phyloP scores from a whole-genome alignment of 92 coral and sea anemone genomes.

The Porites rus region DNA sequence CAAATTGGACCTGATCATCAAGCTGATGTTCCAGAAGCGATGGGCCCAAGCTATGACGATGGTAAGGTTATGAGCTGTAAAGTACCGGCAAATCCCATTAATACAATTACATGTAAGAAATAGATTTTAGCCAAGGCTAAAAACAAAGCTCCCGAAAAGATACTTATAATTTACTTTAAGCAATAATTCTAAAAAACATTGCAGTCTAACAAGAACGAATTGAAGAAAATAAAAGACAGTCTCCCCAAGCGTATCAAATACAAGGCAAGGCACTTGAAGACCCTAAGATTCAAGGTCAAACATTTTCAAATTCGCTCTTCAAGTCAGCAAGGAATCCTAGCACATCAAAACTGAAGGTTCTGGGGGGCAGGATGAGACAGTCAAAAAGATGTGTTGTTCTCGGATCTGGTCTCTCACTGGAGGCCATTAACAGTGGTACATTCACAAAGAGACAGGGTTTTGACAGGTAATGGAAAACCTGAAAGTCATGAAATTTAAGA shows the following conservation, averaged over 20 bases:
- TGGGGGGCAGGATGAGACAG: slow-evolving; percentile 41
- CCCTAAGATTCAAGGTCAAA: slow-evolving; percentile 21
- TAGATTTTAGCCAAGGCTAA: no score
- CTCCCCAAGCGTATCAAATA: not conserved
- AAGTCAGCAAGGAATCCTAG: slow-evolving; percentile 9
- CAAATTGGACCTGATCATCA: slow-evolving; percentile 99
- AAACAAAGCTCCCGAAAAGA: no score
- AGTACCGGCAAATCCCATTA: not conserved
- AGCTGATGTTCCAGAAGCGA: slow-evolving; percentile 91
- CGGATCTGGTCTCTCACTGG: slow-evolving; percentile 29
- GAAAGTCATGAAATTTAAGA: no score
- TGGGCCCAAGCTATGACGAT: slow-evolving; percentile 68
- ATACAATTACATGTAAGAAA: not conserved
- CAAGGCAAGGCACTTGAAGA: not conserved
- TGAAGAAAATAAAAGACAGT: slow-evolving; percentile 27
- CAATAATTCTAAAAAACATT: no score
- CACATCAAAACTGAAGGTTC: slow-evolving; percentile 31
- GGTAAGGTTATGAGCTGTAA: slow-evolving; percentile 19
- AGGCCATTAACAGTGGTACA: not conserved
- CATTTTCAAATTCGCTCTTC: slow-evolving; percentile 44
- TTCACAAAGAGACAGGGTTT: not conserved
- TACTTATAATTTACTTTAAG: no score
- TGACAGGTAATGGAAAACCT: no score
- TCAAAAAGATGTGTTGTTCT: slow-evolving; percentile 24
- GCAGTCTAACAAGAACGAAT: slow-evolving; percentile 8